Evolutionary conservation across 2,113 vertebrate genomes (phyloP).

Genomic region (Maccullochella peelii): DNA sequence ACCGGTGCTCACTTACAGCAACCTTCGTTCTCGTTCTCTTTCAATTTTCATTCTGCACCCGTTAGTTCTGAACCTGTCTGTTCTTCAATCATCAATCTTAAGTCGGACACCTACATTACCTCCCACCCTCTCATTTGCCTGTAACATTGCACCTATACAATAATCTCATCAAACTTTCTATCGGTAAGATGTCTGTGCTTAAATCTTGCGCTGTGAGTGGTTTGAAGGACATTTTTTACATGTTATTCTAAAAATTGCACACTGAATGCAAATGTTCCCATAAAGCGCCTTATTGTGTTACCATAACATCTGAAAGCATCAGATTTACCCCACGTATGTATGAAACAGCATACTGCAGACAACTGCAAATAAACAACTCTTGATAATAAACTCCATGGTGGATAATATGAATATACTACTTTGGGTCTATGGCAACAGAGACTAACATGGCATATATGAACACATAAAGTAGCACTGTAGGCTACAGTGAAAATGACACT

Average conservation of each 20-base stretch:
- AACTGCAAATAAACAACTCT: slow-evolving; percentile 9
- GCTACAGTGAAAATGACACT: slow-evolving; percentile 42
- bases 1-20: slow-evolving; percentile 14
- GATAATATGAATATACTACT: slow-evolving; percentile 13
- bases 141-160: slow-evolving; percentile 28
- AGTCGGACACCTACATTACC: not conserved
- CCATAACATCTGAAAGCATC: not conserved
- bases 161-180: slow-evolving; percentile 33
- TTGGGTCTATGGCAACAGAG: slow-evolving; percentile 59
- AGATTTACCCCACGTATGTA: no score
- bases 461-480: slow-evolving; percentile 25
- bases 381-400: slow-evolving; percentile 5
- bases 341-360: slow-evolving; percentile 21
- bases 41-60: not conserved
- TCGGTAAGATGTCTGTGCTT: not conserved
- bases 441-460: slow-evolving; percentile 42
- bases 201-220: not conserved
- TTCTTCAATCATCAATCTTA: not conserved
- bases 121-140: slow-evolving; percentile 4
- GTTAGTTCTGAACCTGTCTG: not conserved
- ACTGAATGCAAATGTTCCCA: not conserved
- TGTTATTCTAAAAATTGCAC: slow-evolving; percentile 6
- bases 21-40: slow-evolving; percentile 15
- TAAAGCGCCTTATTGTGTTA: not conserved
- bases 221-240: slow-evolving; percentile 5